phyloP scores from a whole-genome alignment of 92 coral and sea anemone species.

The Palythoa heliodiscus region DNA sequence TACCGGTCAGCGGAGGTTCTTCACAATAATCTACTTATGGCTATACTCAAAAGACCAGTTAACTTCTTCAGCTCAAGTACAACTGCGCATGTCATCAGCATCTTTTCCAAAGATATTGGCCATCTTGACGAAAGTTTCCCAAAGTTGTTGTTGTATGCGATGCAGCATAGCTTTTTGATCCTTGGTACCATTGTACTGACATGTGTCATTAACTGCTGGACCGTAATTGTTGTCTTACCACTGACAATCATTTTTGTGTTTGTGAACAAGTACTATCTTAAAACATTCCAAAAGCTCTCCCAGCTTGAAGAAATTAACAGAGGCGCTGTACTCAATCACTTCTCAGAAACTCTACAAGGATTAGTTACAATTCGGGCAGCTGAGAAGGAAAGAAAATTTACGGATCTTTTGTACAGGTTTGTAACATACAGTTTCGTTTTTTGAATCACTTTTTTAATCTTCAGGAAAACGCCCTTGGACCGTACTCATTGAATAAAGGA shows the following conservation, averaged over 20 bases:
- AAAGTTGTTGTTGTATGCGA: constrained; percentile 51
- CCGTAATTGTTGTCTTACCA: constrained; percentile 54
- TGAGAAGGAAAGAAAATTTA: constrained; percentile 44
- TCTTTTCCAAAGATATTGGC: constrained; percentile 60
- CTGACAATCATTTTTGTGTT: constrained; percentile 54
- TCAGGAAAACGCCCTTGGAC: too few relatives aligned
- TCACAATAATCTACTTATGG: constrained; percentile 53
- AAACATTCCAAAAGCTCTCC: constrained; percentile 69
- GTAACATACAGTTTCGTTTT: not conserved
- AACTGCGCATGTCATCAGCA: constrained; percentile 56
- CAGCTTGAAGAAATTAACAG: constrained; percentile 68
- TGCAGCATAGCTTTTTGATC: constrained; percentile 56
- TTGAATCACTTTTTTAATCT: not conserved
- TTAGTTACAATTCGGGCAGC: constrained; percentile 62
- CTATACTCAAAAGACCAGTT: constrained; percentile 59
- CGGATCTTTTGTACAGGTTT: constrained; percentile 55
- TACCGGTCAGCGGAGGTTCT: constrained; percentile 60
- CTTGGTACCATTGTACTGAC: constrained; percentile 57
- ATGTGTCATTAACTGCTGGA: constrained; percentile 55
- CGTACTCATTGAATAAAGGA: too few relatives aligned
- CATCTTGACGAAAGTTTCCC: constrained; percentile 62
- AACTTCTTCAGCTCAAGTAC: constrained; percentile 61
- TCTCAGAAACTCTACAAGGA: constrained; percentile 67
- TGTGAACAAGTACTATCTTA: constrained; percentile 68
- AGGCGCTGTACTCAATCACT: constrained; percentile 62